Evolutionary conservation across 2,797 vertebrate genomes (phyloP), one percentile per base, ranked within the genome.

Genomic region (Sebastiscus tertius): DNA sequence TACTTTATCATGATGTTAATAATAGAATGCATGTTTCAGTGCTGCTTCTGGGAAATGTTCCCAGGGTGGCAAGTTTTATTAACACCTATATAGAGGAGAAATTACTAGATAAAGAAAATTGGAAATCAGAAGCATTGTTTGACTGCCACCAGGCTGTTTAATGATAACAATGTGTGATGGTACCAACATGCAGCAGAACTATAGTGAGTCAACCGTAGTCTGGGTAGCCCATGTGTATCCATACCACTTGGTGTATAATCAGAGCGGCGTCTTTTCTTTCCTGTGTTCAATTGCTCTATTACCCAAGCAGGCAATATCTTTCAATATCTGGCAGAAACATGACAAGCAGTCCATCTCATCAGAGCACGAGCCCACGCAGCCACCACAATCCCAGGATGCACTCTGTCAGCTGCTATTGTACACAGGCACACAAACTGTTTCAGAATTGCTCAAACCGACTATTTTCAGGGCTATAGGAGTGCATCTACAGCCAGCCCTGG

Each of bases 291-390:
- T 76, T 74, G 79, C 84, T 83, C 72, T 75, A 68, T 89, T 88
- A 75, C 64, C 75, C 88, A 82, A 67, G 72, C 83, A 80, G 86
- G 34, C 46, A n/a, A 66, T 76, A 71, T 83, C 66, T 88, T 79
- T 59, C 67, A 65, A 55, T 68, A 76, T 84, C 75, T 89, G 89
- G 73, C 86, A 89, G 82, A 52, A 87, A 87, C 83, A 89, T 87
- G 88, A 90, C 88, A 91, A 82, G 74, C 84, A 61, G 88, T 83
- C 80, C 62, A 75, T 86, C 83, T 80, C 72, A 82, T 84, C 83
- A 79, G 70, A 84, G 80, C 79, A 63, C 36, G 3, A 63, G 60
- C 66, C 82, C 78, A 54, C 70, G 59, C 72, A 82, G 69, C 79
- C 77, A 70, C 66, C 67, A 39, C 80, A 66, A 27, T 87, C 79